Conservation (phyloP, 2,113 vertebrate species). For the Pseudonaja textilis region DNA sequence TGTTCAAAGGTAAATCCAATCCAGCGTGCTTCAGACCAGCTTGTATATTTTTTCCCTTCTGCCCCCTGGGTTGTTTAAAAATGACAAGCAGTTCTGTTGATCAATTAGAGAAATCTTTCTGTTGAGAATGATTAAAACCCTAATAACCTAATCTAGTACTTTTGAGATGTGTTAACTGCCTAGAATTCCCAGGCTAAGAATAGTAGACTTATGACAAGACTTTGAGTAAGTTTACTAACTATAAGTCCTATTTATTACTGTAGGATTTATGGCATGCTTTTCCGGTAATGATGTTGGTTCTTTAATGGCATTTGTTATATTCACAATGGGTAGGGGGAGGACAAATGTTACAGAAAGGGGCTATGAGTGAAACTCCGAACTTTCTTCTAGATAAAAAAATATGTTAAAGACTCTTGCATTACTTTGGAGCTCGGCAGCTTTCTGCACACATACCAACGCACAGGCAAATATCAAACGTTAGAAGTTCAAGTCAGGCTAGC, state of each 20-base stretch:
- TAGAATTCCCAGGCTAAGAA: not conserved
- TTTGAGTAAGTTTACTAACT: not conserved
- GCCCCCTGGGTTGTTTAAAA: not conserved
- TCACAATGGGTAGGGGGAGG: not conserved
- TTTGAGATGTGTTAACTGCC: not conserved
- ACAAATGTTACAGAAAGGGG: not conserved
- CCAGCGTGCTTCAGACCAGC: not conserved
- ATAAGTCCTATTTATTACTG: not conserved
- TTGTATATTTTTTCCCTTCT: not conserved
- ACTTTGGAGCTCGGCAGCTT: not conserved
- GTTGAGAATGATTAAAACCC: not conserved
- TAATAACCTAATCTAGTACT: not conserved
- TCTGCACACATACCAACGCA: not conserved
- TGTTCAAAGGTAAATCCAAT: not conserved
- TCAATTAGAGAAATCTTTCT: not conserved
- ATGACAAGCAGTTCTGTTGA: not conserved
- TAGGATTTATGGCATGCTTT: not conserved
- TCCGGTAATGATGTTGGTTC: not conserved
- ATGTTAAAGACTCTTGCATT: not conserved
- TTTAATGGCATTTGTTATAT: not conserved
- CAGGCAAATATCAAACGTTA: not conserved
- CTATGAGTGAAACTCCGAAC: not conserved
- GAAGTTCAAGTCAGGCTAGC: not conserved
- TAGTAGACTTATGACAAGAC: not conserved
- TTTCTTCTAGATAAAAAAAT: not conserved